These are phyloP conservation scores for Escarpia spicata DNA, from an alignment of 2,888 invertebrate genomes.

Conservation along the genomic window DNA sequence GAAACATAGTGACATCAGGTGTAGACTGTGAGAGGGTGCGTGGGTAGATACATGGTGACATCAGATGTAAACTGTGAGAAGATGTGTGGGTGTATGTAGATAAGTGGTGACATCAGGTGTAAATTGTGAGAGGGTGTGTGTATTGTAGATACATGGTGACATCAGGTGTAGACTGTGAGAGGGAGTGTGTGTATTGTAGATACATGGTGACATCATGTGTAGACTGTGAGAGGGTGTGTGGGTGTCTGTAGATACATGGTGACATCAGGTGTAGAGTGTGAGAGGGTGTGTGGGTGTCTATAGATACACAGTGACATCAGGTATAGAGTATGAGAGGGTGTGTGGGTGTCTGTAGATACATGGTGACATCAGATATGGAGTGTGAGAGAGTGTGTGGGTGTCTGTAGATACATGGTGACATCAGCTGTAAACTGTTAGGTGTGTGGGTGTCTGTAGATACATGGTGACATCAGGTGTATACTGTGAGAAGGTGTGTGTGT, in stretches of 20 bases:
- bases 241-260: conserved; percentile 80
- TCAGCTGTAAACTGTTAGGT: neutral
- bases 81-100: too few relatives aligned
- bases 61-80: conserved; percentile 78
- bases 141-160: neutral
- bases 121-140: too few relatives aligned
- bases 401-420: neutral
- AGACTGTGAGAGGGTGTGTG: neutral
- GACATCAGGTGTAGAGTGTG: conserved; percentile 74
- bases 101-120: too few relatives aligned
- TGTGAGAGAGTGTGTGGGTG: too few relatives aligned
- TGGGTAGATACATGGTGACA: conserved; percentile 87
- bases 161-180: neutral
- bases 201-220: neutral
- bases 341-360: neutral
- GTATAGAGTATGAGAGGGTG: conserved; percentile 75
- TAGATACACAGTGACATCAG: too few relatives aligned
- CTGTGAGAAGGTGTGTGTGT: neutral
- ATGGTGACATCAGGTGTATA: neutral
- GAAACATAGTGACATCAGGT: neutral
- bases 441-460: too few relatives aligned
- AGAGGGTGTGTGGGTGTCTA: too few relatives aligned
- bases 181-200: too few relatives aligned
- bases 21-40: neutral
- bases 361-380: too few relatives aligned